phyloP scores from a whole-genome alignment of 2,888 invertebrate genomes.

The Spatulosminthurus flaviceps region DNA sequence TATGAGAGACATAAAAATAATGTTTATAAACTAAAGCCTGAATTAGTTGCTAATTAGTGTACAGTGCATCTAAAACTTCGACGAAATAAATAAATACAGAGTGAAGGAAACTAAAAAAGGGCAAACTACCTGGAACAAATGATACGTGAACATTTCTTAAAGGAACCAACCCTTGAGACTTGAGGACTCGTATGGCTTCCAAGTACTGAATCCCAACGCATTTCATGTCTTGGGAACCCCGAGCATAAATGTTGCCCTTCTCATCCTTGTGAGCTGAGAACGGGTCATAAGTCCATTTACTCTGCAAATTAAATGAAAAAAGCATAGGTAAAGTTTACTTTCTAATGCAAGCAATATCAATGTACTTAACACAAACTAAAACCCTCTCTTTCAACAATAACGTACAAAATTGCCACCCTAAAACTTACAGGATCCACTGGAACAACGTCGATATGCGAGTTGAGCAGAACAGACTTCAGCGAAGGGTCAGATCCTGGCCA shows the following conservation, averaged over 20 bases:
- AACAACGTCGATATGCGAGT: constrained; percentile 97
- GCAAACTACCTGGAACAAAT: constrained; percentile 74
- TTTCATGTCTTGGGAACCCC: constrained; percentile 92
- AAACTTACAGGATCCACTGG: constrained; percentile 83
- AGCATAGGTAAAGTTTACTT: no score
- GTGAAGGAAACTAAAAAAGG: neutral
- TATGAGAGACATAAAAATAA: no score
- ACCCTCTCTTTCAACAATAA: no score
- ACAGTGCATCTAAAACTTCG: neutral
- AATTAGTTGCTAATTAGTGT: no score
- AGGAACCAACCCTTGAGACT: constrained; percentile 69
- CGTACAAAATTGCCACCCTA: no score
- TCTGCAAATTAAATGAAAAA: constrained; percentile 31
- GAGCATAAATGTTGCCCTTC: constrained; percentile 85
- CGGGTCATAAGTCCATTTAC: constrained; percentile 86
- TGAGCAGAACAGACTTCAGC: constrained; percentile 80
- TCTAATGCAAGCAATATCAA: no score
- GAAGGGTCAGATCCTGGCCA: constrained; percentile 80
- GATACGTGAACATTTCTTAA: constrained; percentile 76
- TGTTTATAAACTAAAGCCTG: no score
- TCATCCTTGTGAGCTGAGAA: constrained; percentile 86
- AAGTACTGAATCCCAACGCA: constrained; percentile 79
- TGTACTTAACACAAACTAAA: neutral
- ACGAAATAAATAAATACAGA: neutral
- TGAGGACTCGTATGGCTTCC: constrained; percentile 75